A percentile compares a stretch with the other conserved stretches of the same genome.
Evolutionary conservation across 2,888 invertebrate genomes (phyloP).

Genomic region (Drosophila demipolita): DNA sequence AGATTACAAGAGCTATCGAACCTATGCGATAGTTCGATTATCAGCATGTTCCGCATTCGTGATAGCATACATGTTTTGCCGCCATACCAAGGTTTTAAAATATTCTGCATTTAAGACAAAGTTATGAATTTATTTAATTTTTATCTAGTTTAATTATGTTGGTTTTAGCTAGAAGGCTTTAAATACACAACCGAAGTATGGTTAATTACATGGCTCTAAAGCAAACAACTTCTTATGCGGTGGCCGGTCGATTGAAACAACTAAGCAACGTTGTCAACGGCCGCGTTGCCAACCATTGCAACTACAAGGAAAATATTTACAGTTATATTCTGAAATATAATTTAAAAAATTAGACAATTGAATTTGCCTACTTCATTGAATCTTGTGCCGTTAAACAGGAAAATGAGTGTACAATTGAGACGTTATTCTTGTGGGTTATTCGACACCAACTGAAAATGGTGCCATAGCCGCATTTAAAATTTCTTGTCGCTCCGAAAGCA

Average conservation of each 20-base stretch:
- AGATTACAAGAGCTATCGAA: constrained; percentile 16
- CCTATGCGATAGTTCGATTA: constrained; percentile 11
- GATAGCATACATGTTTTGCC: not conserved
- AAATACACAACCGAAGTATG: not conserved
- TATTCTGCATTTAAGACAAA: not conserved
- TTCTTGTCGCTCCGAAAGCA: constrained; percentile 86
- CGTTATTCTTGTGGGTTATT: not conserved
- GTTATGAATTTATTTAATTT: too few relatives aligned
- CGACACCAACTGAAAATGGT: constrained; percentile 21
- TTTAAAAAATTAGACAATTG: not conserved
- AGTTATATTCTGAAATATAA: not conserved
- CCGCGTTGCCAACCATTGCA: constrained; percentile 34
- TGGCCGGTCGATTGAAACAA: constrained; percentile 14
- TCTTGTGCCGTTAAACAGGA: not conserved
- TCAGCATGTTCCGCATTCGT: too few relatives aligned
- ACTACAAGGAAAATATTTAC: not conserved
- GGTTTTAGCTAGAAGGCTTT: too few relatives aligned
- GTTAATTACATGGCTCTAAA: not conserved
- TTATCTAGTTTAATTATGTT: not conserved
- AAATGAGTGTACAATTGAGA: not conserved
- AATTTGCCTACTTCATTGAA: not conserved
- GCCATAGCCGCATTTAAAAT: constrained; percentile 84
- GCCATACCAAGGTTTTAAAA: constrained; percentile 4
- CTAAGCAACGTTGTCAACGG: not conserved
- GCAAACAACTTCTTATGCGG: constrained; percentile 9